These are phyloP conservation scores for Eriocheir sinensis DNA, from an alignment of 1,140 invertebrate species.

Conservation along the genomic window DNA sequence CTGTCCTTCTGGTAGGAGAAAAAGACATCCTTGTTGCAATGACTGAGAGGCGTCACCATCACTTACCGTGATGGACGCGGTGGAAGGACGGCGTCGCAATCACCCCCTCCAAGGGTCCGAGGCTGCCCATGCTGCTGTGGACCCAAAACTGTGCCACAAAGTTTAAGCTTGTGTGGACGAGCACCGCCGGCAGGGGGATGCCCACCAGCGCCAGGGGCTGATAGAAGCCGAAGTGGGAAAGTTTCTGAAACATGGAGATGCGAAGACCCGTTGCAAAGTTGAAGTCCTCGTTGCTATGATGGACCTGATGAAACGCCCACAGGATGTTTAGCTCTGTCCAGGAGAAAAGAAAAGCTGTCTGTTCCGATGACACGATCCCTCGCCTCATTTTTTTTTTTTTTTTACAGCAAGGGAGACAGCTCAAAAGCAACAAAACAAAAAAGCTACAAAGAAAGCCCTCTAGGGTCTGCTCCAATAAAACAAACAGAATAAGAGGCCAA, in stretches of 20 bases:
- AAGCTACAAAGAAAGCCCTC: too few relatives aligned
- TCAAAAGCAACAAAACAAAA: too few relatives aligned
- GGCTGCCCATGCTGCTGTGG: conserved; percentile 82
- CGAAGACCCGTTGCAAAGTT: conserved; percentile 93
- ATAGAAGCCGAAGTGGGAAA: conserved; percentile 89
- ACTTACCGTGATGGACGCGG: conserved; percentile 85
- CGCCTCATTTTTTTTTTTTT: too few relatives aligned
- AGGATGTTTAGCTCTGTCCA: conserved; percentile 90
- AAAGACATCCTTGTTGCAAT: too few relatives aligned
- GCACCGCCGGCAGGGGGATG: conserved; percentile 87
- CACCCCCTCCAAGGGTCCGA: conserved; percentile 85
- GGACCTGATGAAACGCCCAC: conserved; percentile 97
- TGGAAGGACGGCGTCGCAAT: conserved; percentile 86
- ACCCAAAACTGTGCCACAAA: conserved; percentile 84
- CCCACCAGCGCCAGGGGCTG: conserved; percentile 89
- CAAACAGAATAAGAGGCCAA: too few relatives aligned
- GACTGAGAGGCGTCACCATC: too few relatives aligned
- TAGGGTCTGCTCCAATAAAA: too few relatives aligned
- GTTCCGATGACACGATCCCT: too few relatives aligned
- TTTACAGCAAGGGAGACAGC: too few relatives aligned
- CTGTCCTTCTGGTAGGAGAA: too few relatives aligned
- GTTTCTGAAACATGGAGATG: conserved; percentile 88
- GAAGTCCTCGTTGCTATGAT: conserved; percentile 97
- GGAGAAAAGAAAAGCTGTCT: background rate
- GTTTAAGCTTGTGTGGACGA: conserved; percentile 87